Evolutionary conservation across 2,888 invertebrate genomes (phyloP).

Genomic region (Tolmerus cingulatus): DNA sequence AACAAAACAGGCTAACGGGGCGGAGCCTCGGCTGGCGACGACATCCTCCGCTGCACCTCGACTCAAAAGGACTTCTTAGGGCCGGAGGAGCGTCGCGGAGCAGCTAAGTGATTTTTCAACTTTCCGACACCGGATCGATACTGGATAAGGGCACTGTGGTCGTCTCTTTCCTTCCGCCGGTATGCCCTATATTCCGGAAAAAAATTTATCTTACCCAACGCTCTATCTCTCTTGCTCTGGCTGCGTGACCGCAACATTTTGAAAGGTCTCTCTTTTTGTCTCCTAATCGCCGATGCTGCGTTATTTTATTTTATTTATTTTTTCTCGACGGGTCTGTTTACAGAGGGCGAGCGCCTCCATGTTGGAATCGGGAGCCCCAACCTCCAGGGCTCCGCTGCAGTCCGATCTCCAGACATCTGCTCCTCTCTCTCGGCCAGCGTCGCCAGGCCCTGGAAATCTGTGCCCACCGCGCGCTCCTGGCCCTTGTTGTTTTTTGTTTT

Average conservation of each 20-base stretch:
- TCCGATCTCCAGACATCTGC: not conserved
- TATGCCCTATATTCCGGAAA: not conserved
- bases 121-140: conserved; percentile 40
- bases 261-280: not conserved
- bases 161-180: not conserved
- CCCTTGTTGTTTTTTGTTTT: conserved; percentile 27
- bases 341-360: conserved; percentile 21
- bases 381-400: conserved; percentile 34
- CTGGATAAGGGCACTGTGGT: not conserved
- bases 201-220: not conserved
- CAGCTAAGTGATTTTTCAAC: conserved; percentile 37
- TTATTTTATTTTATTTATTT: not conserved
- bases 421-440: not conserved
- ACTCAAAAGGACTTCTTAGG: not conserved
- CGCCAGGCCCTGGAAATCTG: conserved; percentile 32
- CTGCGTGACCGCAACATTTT: not conserved
- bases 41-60: not conserved
- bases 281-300: not conserved
- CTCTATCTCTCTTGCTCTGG: not conserved
- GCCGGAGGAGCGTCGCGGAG: not conserved
- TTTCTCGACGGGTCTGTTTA: not conserved
- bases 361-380: conserved; percentile 8
- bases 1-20: conserved; percentile 32
- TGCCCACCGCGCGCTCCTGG: not conserved
- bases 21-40: not conserved